These are phyloP conservation scores for Distichodus sexfasciatus DNA, from an alignment of 2,797 vertebrate genomes.

Conservation along the genomic window DNA sequence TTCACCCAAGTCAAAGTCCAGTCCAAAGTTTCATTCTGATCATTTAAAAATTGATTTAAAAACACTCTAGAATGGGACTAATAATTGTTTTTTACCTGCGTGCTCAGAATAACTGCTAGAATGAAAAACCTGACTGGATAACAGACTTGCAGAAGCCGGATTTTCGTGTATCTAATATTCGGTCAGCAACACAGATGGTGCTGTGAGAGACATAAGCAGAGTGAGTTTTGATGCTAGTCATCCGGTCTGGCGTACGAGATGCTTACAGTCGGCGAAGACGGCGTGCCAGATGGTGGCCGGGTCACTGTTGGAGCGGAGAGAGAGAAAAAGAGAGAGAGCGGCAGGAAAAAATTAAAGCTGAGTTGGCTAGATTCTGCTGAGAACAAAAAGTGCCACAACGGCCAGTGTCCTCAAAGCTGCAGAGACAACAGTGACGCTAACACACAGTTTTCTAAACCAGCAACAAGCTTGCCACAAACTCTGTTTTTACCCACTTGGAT, in stretches of 20 bases:
- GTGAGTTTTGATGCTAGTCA: background rate
- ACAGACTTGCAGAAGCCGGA: too few relatives aligned
- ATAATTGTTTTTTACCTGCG: too few relatives aligned
- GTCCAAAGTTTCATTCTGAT: too few relatives aligned
- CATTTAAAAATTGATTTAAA: too few relatives aligned
- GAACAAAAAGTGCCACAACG: slow-evolving; percentile 16
- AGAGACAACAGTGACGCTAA: slow-evolving; percentile 2
- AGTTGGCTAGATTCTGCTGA: slow-evolving; percentile 13
- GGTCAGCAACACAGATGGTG: too few relatives aligned
- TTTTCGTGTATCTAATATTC: too few relatives aligned
- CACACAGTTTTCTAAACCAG: background rate
- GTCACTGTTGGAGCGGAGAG: background rate
- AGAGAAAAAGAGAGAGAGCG: background rate
- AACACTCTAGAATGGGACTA: too few relatives aligned
- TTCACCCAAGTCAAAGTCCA: too few relatives aligned
- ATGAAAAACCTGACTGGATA: too few relatives aligned
- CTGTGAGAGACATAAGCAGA: background rate
- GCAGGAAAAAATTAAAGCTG: slow-evolving; percentile 5
- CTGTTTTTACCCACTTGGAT: background rate
- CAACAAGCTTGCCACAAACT: slow-evolving; percentile 5
- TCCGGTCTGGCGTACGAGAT: background rate
- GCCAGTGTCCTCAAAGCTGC: background rate
- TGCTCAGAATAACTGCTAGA: too few relatives aligned
- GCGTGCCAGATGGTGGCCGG: background rate
- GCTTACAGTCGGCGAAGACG: slow-evolving; percentile 12